Percentiles rank a stretch among this genome's conserved stretches.
phyloP scores from a whole-genome alignment of 1,140 invertebrate genomes.

The Fopius arisanus region DNA sequence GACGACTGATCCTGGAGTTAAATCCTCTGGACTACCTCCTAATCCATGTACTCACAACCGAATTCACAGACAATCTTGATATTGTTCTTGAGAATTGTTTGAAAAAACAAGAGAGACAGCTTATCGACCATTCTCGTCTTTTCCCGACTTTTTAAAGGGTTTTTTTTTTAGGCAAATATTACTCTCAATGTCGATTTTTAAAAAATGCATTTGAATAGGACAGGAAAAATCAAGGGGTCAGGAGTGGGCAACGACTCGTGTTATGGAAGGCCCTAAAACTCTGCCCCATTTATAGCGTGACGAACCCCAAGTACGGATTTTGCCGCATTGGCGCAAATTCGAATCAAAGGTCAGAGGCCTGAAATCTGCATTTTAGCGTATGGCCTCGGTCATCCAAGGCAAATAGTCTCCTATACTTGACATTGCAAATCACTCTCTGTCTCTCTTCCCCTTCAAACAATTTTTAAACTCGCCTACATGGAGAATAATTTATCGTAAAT shows the following conservation, averaged over 20 bases:
- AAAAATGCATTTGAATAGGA: too few species aligned
- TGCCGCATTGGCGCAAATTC: slow-evolving; percentile 28
- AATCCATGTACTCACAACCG: too few species aligned
- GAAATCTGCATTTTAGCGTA: slow-evolving; percentile 3
- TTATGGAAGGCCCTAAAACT: not conserved
- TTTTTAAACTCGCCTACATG: not conserved
- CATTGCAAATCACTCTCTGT: not conserved
- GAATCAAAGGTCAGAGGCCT: slow-evolving; percentile 10
- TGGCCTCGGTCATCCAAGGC: slow-evolving; percentile 1
- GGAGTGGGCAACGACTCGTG: not conserved
- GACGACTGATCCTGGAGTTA: too few species aligned
- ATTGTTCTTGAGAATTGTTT: too few species aligned
- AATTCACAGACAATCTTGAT: too few species aligned
- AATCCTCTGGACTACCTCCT: too few species aligned
- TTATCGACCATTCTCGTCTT: too few species aligned
- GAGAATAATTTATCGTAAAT: not conserved
- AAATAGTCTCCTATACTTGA: not conserved
- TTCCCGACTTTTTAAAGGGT: too few species aligned
- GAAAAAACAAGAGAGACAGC: too few species aligned
- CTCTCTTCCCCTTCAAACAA: not conserved
- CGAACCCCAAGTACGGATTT: slow-evolving; percentile 1
- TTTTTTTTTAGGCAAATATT: not conserved
- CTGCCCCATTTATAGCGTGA: slow-evolving; percentile 8
- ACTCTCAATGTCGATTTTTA: too few species aligned
- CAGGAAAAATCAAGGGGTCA: not conserved